Evolutionary conservation across 2,797 vertebrate genomes (phyloP).

Genomic region (Peromyscus attwateri): DNA sequence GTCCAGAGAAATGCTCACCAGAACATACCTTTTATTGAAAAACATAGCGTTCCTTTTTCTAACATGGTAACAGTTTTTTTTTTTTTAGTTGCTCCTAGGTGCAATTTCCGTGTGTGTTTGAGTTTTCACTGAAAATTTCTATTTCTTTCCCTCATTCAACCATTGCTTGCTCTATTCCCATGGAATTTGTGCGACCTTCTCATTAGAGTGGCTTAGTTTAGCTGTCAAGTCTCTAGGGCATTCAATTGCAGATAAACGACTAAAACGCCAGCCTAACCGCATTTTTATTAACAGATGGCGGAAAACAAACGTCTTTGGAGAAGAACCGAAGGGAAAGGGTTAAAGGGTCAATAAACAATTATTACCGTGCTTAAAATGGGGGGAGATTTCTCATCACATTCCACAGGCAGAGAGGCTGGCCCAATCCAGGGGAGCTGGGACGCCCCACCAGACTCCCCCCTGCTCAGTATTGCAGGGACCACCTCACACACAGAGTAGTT

Average conservation of each 20-base stretch:
- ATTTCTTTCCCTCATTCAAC: slow-evolving; percentile 43
- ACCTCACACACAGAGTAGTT: neutral
- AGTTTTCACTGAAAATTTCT: slow-evolving; percentile 13
- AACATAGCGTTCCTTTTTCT: neutral
- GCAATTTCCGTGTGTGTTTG: neutral
- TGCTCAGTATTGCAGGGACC: neutral
- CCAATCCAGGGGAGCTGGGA: neutral
- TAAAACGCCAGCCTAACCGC: slow-evolving; percentile 55
- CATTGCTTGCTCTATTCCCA: slow-evolving; percentile 51
- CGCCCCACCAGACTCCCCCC: neutral
- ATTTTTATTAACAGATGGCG: slow-evolving; percentile 77
- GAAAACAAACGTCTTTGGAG: slow-evolving; percentile 76
- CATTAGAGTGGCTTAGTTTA: slow-evolving; percentile 68
- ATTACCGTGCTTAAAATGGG: slow-evolving; percentile 62
- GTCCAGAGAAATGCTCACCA: neutral
- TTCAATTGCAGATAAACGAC: slow-evolving; percentile 70
- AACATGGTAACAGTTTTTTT: neutral
- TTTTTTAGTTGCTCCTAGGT: neutral
- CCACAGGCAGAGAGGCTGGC: neutral
- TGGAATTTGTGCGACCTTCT: slow-evolving; percentile 50
- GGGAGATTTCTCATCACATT: neutral
- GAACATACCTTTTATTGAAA: neutral
- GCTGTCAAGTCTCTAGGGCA: slow-evolving; percentile 63
- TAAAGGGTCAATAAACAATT: slow-evolving; percentile 81
- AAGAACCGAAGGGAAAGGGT: slow-evolving; percentile 66